A percentile compares a stretch with the other conserved stretches of the same genome.
phyloP scores from a whole-genome alignment of 2,888 invertebrate genomes.

The Drosophila kuntzei region DNA sequence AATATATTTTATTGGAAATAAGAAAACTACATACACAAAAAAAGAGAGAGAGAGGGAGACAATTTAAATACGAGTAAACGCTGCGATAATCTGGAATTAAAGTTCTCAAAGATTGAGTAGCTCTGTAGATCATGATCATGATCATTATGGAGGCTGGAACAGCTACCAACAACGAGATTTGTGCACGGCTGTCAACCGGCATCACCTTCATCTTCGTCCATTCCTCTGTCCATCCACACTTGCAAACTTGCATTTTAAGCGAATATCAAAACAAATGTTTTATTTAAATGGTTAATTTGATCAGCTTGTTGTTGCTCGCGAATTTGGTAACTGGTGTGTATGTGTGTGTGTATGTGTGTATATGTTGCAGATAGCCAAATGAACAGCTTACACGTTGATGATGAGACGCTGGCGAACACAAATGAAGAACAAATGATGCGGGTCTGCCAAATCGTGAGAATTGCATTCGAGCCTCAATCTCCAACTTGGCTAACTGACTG shows the following conservation, averaged over 20 bases:
- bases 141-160: conserved; percentile 37
- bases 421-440: conserved; percentile 61
- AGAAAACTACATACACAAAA: background rate
- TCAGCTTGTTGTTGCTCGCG: conserved; percentile 23
- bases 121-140: conserved; percentile 4
- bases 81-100: conserved; percentile 48
- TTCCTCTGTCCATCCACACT: background rate
- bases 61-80: conserved; percentile 45
- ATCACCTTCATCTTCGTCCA: conserved; percentile 26
- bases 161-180: conserved; percentile 43
- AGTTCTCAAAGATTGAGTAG: conserved; percentile 23
- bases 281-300: conserved; percentile 78
- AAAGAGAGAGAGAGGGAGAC: background rate
- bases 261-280: conserved; percentile 76
- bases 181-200: conserved; percentile 56
- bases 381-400: conserved; percentile 73
- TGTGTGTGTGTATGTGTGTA: no score
- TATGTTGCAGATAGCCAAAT: conserved; percentile 63
- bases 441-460: conserved; percentile 75
- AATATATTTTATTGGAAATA: background rate
- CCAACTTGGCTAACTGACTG: background rate
- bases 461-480: conserved; percentile 55
- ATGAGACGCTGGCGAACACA: conserved; percentile 59
- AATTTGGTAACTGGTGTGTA: conserved; percentile 7
- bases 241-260: conserved; percentile 15